Percentiles rank a stretch among this genome's conserved stretches.
phyloP scores from a whole-genome alignment of 2,797 vertebrate genomes.

The Eulemur coronatus region DNA sequence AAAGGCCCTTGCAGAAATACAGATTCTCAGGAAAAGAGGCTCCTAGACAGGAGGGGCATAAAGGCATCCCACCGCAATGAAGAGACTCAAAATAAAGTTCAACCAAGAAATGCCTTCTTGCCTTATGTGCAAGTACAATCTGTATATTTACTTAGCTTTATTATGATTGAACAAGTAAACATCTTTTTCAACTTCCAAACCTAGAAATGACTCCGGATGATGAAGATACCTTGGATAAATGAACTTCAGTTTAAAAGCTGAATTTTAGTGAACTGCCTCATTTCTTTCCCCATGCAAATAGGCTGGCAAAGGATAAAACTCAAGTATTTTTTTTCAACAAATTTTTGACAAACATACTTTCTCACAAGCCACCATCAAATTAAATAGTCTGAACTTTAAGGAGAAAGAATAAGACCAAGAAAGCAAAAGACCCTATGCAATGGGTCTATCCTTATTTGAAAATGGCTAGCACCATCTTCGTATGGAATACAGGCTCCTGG shows the following conservation, averaged over 20 bases:
- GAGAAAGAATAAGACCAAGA: neutral
- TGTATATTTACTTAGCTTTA: neutral
- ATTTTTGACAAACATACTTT: neutral
- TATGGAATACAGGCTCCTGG: neutral
- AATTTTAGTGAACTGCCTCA: slow-evolving; percentile 17
- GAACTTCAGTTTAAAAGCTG: slow-evolving; percentile 35
- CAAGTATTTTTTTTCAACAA: neutral
- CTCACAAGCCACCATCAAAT: neutral
- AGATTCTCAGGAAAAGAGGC: neutral
- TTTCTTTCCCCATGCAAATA: neutral
- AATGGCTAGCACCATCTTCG: neutral
- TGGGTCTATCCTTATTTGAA: neutral
- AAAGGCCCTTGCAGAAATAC: neutral
- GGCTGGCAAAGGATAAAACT: neutral
- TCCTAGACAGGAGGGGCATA: neutral
- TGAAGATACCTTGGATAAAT: neutral
- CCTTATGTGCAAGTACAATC: neutral
- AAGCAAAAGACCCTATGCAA: neutral
- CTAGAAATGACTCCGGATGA: neutral
- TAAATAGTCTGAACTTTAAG: neutral
- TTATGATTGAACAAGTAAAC: neutral
- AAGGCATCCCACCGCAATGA: neutral
- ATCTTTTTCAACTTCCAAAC: slow-evolving; percentile 2
- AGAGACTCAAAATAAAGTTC: neutral
- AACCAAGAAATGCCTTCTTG: slow-evolving; percentile 18